Percentiles rank a stretch among this genome's conserved stretches.
phyloP scores from a whole-genome alignment of 2,888 invertebrate genomes.

The Ellobium chinense region DNA sequence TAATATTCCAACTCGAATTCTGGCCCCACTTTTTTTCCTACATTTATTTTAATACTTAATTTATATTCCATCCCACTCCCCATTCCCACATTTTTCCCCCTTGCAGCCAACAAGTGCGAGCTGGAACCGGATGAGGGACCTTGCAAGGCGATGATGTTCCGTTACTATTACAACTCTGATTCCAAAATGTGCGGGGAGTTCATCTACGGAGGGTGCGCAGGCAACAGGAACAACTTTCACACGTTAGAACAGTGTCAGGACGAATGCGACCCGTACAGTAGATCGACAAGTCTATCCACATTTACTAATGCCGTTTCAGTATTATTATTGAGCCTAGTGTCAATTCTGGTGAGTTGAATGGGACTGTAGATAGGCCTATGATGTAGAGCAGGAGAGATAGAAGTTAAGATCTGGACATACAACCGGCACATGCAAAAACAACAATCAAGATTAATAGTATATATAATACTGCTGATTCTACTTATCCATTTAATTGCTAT shows the following conservation, averaged over 20 bases:
- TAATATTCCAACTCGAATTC: no score
- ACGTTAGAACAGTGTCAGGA: slow-evolving; percentile 89
- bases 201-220: slow-evolving; percentile 82
- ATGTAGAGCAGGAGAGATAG: no score
- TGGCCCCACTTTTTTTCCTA: no score
- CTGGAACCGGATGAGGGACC: background rate
- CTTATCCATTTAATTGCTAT: background rate
- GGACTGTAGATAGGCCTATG: no score
- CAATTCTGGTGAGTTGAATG: no score
- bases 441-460: no score
- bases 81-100: no score
- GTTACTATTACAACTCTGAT: slow-evolving; percentile 69
- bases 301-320: background rate
- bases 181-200: slow-evolving; percentile 86
- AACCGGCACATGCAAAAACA: no score
- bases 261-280: background rate
- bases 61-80: no score
- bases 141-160: slow-evolving; percentile 50
- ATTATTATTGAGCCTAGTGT: no score
- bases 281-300: background rate
- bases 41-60: no score
- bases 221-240: slow-evolving; percentile 82
- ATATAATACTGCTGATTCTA: background rate
- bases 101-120: background rate
- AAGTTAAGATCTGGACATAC: no score